These are phyloP conservation scores for Elaphurus davidianus DNA, from an alignment of 2,113 vertebrate genomes.

Conservation along the genomic window DNA sequence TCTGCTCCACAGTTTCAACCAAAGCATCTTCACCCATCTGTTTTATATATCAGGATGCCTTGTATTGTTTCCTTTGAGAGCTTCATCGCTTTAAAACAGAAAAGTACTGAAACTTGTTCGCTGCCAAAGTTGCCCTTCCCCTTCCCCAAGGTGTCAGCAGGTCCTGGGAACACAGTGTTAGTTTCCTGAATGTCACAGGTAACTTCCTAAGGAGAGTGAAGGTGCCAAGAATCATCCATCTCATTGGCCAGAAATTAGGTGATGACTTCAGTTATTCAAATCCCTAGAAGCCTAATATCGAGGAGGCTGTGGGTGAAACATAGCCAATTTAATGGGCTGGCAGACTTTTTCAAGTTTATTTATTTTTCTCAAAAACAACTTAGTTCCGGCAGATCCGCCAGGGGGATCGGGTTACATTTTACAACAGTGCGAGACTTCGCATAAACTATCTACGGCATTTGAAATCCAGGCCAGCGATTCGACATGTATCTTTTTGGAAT, in stretches of 20 bases:
- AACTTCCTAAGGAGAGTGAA: slow-evolving; percentile 30
- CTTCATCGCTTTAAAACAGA: background rate
- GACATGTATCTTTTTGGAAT: slow-evolving; percentile 82
- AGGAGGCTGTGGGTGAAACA: slow-evolving; percentile 77
- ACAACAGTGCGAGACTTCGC: slow-evolving; percentile 82
- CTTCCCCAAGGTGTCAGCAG: background rate
- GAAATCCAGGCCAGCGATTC: slow-evolving; percentile 83
- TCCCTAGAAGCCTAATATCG: slow-evolving; percentile 65
- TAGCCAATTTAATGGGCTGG: slow-evolving; percentile 81
- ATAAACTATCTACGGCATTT: slow-evolving; percentile 86
- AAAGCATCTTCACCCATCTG: background rate
- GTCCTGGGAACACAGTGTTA: background rate
- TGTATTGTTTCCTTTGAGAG: background rate
- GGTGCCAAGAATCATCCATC: slow-evolving; percentile 36
- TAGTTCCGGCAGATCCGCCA: slow-evolving; percentile 77
- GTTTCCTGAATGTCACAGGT: background rate
- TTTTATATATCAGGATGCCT: background rate
- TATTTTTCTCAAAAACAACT: slow-evolving; percentile 82
- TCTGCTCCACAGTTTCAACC: background rate
- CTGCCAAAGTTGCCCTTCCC: background rate
- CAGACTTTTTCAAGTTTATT: slow-evolving; percentile 82
- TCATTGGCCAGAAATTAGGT: slow-evolving; percentile 73
- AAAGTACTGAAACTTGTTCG: background rate
- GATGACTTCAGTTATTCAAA: slow-evolving; percentile 66
- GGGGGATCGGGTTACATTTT: slow-evolving; percentile 84